Evolutionary conservation across 1,140 invertebrate genomes (phyloP), one percentile per base, ranked within the genome.

Genomic region (Daktulosphaira vitifoliae): DNA sequence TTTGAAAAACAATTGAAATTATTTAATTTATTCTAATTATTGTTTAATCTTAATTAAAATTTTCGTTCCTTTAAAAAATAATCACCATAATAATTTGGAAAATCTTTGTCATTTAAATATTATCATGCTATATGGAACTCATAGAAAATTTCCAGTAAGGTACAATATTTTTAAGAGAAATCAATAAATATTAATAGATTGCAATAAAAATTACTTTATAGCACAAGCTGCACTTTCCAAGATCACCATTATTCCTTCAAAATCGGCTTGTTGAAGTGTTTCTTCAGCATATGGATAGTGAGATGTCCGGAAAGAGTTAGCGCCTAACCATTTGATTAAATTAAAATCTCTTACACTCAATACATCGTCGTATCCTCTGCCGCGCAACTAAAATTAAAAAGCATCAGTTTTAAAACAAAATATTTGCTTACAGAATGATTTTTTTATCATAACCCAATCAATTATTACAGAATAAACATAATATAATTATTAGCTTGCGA

Each of bases 211-310:
- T 9, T 39, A 89, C 81, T 87, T 85, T n/a, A 94, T 88, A 72
- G 93, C 88, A 11, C 96, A 93, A 50, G 90, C 91, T 0, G 96
- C 94, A 73, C 90, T 91, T 76, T 99, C 96, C 71, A 95, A 88
- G 68, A 98, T 96, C 16, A 98, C 88, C 75, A 95, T 90, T 70
- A 98, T 93, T 37, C 96, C 96, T 69, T 89, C 80, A 71, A 86
- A 81, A 75, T 98, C 96, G 20, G 94, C 93, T 72, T 91, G 79
- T 74, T 97, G 90, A 82, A 98, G 90, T 37, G 96, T 87, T 78
- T 99, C 96, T 73, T 99, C 96, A 2, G 93, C 90, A 76, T 99
- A 99, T 5, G 96, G 96, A 78, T 99, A 99, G 75, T 99, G 96
- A 1, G 94, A 97, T 0, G 96, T 99, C 20, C 96, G 81, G 75